Evolutionary conservation across 2,888 invertebrate species (phyloP).

Genomic region (Polyommatus iphigenia): DNA sequence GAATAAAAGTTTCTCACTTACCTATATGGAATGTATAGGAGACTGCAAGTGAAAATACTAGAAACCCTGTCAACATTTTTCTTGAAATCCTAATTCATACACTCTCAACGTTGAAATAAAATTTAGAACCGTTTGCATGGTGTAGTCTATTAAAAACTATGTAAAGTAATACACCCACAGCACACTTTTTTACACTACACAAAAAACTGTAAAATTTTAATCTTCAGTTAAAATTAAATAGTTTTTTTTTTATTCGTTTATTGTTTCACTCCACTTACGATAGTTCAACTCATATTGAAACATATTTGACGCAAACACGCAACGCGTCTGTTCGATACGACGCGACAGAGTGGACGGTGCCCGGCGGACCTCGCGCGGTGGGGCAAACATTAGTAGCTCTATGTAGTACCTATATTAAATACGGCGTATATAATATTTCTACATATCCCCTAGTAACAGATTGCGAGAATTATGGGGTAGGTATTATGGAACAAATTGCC

Average conservation of each 20-base stretch:
- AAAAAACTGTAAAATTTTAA: constrained; percentile 55
- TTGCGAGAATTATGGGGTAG: background rate
- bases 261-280: constrained; percentile 44
- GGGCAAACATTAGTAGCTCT: constrained; percentile 23
- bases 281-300: constrained; percentile 49
- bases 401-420: background rate
- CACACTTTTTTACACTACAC: constrained; percentile 53
- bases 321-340: constrained; percentile 51
- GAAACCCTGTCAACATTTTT: constrained; percentile 71
- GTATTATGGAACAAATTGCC: background rate
- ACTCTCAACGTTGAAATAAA: constrained; percentile 59
- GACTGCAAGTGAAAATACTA: constrained; percentile 60
- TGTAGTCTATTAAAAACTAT: constrained; percentile 52
- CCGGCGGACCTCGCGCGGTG: constrained; percentile 40
- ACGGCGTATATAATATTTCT: background rate
- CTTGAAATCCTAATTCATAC: constrained; percentile 57
- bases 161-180: constrained; percentile 54
- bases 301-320: constrained; percentile 55
- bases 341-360: constrained; percentile 56
- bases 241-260: constrained; percentile 46
- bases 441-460: background rate
- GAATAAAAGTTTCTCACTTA: constrained; percentile 49
- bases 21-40: constrained; percentile 60
- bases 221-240: constrained; percentile 52
- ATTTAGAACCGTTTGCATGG: constrained; percentile 68